Evolutionary conservation across 2,888 invertebrate genomes (phyloP), one percentile per base, ranked within the genome.

Genomic region (Horisme vitalbata): DNA sequence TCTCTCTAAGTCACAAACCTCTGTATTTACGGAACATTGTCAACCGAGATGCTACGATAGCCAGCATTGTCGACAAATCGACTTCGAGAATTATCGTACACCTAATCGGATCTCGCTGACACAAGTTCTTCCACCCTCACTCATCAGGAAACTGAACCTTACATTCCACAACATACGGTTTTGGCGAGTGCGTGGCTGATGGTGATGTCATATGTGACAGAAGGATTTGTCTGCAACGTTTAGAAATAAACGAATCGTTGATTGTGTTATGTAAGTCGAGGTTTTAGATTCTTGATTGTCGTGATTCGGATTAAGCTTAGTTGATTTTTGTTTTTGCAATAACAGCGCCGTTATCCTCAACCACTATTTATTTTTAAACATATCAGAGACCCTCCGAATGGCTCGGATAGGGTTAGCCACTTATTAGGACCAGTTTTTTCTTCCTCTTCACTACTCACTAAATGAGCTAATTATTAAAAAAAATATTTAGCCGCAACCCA

Each of bases 201-300:
- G 55, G 78, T 67, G 30, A 59, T 61, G 66, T 63, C 59, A 64
- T 71, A 69, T 81, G 80, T 83, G 82, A 79, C 81, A 79, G 76
- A 74, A 75, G 81, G 85, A 85, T 87, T 86, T 84, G 84, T 83
- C 79, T 79, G 74, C 63, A 75, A 63, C 71, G 75, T 81, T 83
- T 80, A 85, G 79, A 81, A 83, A 81, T 83, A 81, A 82, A 84
- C 80, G 77, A 84, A 75, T 74, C 68, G 75, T 75, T 85, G 85
- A 86, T 85, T 85, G 82, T 76, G 78, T 84, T 81, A 76, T 81
- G 77, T 79, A 77, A 81, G 79, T 71, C 71, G 77, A 72, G 71
- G 74, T 72, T 67, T 79, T 69, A 72, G 68, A 70, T 73, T 79
- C 75, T 60, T 71, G 72, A 71, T 71, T 72, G 77, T 79, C 81